Conservation (phyloP, 2,888 invertebrate genomes). For the Cataglyphis albicans region DNA sequence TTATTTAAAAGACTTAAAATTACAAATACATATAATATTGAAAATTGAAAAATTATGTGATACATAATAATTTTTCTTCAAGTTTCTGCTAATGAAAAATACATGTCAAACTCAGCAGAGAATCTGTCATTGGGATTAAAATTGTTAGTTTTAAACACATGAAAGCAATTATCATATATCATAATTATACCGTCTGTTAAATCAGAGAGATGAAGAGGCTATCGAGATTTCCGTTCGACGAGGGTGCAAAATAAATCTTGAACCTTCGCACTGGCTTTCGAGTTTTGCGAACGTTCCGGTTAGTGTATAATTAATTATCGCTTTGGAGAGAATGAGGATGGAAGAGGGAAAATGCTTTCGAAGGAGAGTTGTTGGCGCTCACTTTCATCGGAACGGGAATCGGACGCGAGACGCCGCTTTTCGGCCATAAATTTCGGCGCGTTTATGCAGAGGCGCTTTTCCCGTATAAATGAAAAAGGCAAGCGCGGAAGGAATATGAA, state of each 20-base stretch:
- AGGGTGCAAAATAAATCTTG: constrained; percentile 9
- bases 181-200: constrained; percentile 5
- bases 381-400: not conserved
- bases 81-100: not conserved
- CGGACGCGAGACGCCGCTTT: constrained; percentile 55
- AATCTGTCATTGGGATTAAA: not conserved
- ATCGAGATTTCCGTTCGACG: not conserved
- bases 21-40: not conserved
- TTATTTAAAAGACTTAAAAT: not conserved
- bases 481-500: constrained; percentile 69
- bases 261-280: not conserved
- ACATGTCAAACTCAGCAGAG: not conserved
- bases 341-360: not conserved
- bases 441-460: constrained; percentile 62
- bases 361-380: constrained; percentile 11
- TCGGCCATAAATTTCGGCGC: constrained; percentile 66
- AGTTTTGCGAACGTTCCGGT: not conserved
- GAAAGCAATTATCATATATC: constrained; percentile 3
- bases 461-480: constrained; percentile 69
- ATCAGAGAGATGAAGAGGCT: not conserved
- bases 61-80: not conserved
- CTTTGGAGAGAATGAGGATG: constrained; percentile 24
- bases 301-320: constrained; percentile 67
- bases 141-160: not conserved
- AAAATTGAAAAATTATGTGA: not conserved